phyloP scores from a whole-genome alignment of 2,888 invertebrate genomes.

The Phaonia tiefii region DNA sequence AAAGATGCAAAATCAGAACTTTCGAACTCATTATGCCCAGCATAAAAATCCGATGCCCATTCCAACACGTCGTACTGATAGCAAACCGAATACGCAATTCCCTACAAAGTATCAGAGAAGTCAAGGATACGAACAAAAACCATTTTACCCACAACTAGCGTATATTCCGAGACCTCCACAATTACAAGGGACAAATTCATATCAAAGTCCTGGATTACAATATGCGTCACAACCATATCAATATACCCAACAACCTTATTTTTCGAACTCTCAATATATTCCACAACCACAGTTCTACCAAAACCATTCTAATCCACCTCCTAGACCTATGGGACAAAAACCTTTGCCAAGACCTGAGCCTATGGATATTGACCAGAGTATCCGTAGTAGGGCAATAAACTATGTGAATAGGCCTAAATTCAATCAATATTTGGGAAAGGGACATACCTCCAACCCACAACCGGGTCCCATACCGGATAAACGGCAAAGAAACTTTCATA shows the following conservation, averaged over 20 bases:
- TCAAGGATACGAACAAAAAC: background rate
- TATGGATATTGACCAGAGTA: background rate
- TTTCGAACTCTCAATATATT: too few relatives aligned
- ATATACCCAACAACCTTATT: conserved; percentile 13
- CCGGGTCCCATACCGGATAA: conserved; percentile 6
- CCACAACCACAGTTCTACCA: background rate
- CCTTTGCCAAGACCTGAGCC: conserved; percentile 1
- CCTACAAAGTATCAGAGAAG: background rate
- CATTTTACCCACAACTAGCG: conserved; percentile 25
- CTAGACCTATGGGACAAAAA: conserved; percentile 10
- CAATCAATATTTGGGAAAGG: background rate
- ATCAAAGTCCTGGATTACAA: background rate
- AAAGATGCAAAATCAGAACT: conserved; percentile 48
- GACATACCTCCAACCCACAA: background rate
- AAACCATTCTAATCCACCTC: background rate
- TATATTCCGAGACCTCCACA: conserved; percentile 13
- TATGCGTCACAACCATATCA: conserved; percentile 8
- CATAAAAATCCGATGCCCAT: background rate
- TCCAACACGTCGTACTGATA: background rate
- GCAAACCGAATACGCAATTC: too few relatives aligned
- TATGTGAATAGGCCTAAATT: conserved; percentile 2
- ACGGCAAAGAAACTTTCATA: conserved; percentile 35
- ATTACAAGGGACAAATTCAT: background rate
- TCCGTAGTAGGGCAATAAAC: background rate
- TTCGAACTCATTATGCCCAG: conserved; percentile 39